These are phyloP conservation scores for Drosophila emarginata DNA, from an alignment of 2,888 invertebrate genomes.

Conservation along the genomic window DNA sequence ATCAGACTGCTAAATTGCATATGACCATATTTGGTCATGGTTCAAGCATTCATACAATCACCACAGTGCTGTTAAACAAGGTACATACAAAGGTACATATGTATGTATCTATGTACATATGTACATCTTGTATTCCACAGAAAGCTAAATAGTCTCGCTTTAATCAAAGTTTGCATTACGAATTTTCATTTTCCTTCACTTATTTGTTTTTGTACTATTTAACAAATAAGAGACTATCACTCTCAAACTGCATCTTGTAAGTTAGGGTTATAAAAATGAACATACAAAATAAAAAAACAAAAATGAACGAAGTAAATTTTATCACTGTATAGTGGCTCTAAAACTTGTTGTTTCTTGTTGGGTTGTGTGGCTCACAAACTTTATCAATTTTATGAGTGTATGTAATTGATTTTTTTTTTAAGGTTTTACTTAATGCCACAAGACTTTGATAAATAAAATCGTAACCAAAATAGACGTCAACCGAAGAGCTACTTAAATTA, in stretches of 20 bases:
- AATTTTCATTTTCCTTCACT: too few relatives aligned
- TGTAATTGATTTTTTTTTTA: not conserved
- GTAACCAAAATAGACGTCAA: constrained; percentile 24
- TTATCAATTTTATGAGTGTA: constrained; percentile 19
- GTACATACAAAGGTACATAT: not conserved
- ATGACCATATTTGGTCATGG: constrained; percentile 17
- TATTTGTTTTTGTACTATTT: too few relatives aligned
- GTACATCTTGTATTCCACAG: not conserved
- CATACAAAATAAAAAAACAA: too few relatives aligned
- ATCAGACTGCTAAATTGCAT: constrained; percentile 11
- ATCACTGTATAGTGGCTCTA: not conserved
- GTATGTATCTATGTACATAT: not conserved
- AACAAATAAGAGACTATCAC: too few relatives aligned
- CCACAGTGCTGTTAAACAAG: not conserved
- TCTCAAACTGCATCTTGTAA: too few relatives aligned
- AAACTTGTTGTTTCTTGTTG: not conserved
- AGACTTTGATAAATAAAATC: constrained; percentile 28
- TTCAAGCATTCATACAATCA: too few relatives aligned
- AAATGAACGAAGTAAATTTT: too few relatives aligned
- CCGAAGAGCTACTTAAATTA: constrained; percentile 23
- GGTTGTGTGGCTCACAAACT: not conserved
- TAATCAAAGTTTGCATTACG: too few relatives aligned
- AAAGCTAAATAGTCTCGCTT: not conserved
- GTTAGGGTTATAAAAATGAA: too few relatives aligned
- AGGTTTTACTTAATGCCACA: constrained; percentile 23